Base-by-base conservation (phyloP, 2,888 invertebrate genomes). In the Hemistola chrysoprasaria region DNA sequence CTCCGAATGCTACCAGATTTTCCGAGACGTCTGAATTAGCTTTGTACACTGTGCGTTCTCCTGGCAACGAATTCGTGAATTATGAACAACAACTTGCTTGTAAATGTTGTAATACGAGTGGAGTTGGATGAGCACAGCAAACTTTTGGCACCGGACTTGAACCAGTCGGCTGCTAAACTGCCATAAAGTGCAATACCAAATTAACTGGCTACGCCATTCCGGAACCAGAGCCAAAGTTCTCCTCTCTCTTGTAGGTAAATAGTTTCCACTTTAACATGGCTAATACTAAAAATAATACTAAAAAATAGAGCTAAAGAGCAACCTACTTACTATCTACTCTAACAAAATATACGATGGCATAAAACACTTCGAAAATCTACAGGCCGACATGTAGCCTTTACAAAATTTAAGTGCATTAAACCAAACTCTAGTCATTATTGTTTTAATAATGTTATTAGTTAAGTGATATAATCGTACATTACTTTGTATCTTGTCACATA, bases 101-200 rank as follows among this genome's bases (percentile, higher is more conserved):
- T 34, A 47, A 46, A 11, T 30, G 28, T 33, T 33, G 31, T 35
- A 4, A 8, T 37, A 22, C 2, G 37, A 29, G 20, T 25, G 16
- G 11, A 11, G 29, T 20, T 25, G 22, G 25, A 28, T 30, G 11
- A 44, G 42, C 47, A 24, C 43, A 51, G 25, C 33, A 65, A 71
- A 56, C 72, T 73, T 72, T 78, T 82, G 83, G 81, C 80, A 81
- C 66, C 53, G 49, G 42, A 59, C 57, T 65, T 66, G 63, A 61
- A 54, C 66, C 53, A 56, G 58, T 61, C 56, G 37, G 36, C 38
- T 34, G 54, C 69, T 69, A 69, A 78, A 77, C 74, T 74, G 67
- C 74, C 67, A 72, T 79, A 79, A 76, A 78, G 64, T 66, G 69
- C 69, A 69, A 68, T 75, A 16, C 65, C 56, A 73, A 74, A 80